These are phyloP conservation scores for Leguminivora glycinivorella DNA, from an alignment of 1,140 invertebrate genomes.

Conservation along the genomic window DNA sequence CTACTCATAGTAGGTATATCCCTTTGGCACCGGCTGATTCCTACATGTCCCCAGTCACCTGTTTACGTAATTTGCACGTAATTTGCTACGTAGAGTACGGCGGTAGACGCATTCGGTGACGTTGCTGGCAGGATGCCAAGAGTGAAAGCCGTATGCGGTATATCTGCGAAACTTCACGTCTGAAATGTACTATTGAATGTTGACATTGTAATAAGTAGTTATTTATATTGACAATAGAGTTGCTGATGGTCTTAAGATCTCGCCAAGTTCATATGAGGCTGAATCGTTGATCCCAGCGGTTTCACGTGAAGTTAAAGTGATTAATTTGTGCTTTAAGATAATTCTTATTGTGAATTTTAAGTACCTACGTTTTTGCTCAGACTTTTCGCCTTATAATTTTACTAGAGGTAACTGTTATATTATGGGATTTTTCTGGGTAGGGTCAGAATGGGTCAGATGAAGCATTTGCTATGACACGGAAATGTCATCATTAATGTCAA, in stretches of 20 bases:
- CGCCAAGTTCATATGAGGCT: not conserved
- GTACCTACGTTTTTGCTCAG: too few relatives aligned
- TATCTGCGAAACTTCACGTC: not conserved
- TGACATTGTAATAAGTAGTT: not conserved
- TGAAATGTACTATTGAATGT: not conserved
- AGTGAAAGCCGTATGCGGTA: slow-evolving; percentile 16
- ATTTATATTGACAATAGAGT: not conserved
- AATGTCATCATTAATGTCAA: too few relatives aligned
- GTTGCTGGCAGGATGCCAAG: not conserved
- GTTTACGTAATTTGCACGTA: slow-evolving; percentile 6
- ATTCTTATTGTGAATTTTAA: too few relatives aligned
- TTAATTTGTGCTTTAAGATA: too few relatives aligned
- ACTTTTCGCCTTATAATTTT: too few relatives aligned
- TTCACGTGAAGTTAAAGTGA: not conserved
- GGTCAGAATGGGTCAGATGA: too few relatives aligned
- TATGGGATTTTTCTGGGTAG: too few relatives aligned
- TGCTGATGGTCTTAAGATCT: not conserved
- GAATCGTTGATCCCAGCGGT: not conserved
- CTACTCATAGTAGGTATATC: not conserved
- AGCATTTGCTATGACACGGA: too few relatives aligned
- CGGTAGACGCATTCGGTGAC: not conserved
- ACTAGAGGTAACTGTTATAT: too few relatives aligned
- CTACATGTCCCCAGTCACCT: not conserved
- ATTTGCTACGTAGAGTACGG: not conserved
- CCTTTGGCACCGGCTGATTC: not conserved